Percentiles rank a stretch among this genome's conserved stretches.
Evolutionary conservation across 2,113 vertebrate species (phyloP).

Genomic region (Python bivittatus): DNA sequence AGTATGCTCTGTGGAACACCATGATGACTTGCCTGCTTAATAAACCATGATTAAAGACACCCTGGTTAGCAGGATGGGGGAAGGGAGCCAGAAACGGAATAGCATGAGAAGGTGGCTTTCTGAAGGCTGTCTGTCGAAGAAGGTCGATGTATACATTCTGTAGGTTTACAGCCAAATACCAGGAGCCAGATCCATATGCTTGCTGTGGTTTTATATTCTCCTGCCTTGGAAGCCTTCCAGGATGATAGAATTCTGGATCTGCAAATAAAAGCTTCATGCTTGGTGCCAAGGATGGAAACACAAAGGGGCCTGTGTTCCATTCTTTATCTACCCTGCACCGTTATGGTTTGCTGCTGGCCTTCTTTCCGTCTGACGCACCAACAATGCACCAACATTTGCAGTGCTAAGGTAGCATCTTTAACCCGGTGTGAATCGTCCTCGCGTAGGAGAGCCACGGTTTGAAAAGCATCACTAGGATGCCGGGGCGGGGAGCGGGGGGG

Average conservation of each 20-base stretch:
- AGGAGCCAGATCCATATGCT: not conserved
- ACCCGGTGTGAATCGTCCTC: not conserved
- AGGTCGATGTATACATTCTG: not conserved
- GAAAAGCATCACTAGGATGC: too few species aligned
- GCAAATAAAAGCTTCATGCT: not conserved
- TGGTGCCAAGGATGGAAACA: not conserved
- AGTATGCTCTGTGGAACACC: not conserved
- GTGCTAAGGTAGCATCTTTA: not conserved
- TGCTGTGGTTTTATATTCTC: not conserved
- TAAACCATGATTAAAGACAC: not conserved
- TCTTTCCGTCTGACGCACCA: not conserved
- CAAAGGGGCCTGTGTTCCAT: not conserved
- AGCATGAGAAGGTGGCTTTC: not conserved
- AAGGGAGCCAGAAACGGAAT: not conserved
- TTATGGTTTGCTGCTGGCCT: not conserved
- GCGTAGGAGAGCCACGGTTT: not conserved
- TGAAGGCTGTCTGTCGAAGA: not conserved
- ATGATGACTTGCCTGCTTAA: not conserved
- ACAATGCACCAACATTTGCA: too few species aligned
- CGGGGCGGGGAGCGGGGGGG: too few species aligned
- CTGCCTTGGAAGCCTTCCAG: not conserved
- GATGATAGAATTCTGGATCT: not conserved
- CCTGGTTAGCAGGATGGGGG: not conserved
- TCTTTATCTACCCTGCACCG: too few species aligned
- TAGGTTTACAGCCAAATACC: not conserved